phyloP scores from a whole-genome alignment of 2,888 invertebrate genomes.

The Linnaemya vulpina region DNA sequence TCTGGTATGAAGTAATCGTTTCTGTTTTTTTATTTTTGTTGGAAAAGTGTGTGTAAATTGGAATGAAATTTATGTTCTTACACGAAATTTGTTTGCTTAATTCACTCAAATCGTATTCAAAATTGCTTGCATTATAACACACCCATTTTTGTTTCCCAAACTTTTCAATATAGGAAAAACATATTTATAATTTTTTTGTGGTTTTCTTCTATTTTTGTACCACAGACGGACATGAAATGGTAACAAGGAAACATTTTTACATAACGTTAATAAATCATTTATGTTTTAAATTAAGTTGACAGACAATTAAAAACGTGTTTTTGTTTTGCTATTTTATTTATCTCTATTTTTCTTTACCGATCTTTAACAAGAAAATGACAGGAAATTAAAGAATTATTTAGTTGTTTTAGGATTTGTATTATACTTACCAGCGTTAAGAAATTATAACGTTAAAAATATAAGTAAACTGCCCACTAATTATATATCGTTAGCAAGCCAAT shows the following conservation, averaged over 20 bases:
- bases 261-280: slow-evolving; percentile 61
- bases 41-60: background rate
- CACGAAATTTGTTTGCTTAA: slow-evolving; percentile 19
- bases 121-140: slow-evolving; percentile 19
- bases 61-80: slow-evolving; percentile 22
- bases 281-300: slow-evolving; percentile 46
- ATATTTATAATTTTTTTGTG: background rate
- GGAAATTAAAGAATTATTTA: slow-evolving; percentile 25
- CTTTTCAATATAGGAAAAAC: slow-evolving; percentile 16
- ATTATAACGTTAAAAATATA: too few relatives aligned
- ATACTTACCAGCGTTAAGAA: too few relatives aligned
- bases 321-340: too few relatives aligned
- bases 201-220: background rate
- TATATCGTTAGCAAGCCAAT: too few relatives aligned
- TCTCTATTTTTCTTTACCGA: slow-evolving; percentile 10
- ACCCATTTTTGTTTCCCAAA: slow-evolving; percentile 24
- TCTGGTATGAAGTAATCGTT: background rate
- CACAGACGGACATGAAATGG: slow-evolving; percentile 42
- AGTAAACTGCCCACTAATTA: too few relatives aligned
- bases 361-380: slow-evolving; percentile 5
- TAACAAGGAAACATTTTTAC: slow-evolving; percentile 57
- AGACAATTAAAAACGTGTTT: slow-evolving; percentile 52
- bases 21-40: background rate
- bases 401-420: too few relatives aligned
- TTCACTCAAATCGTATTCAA: slow-evolving; percentile 30